Base-by-base conservation (phyloP, 1,140 invertebrate species). In the Lamellibrachia luymesi region DNA sequence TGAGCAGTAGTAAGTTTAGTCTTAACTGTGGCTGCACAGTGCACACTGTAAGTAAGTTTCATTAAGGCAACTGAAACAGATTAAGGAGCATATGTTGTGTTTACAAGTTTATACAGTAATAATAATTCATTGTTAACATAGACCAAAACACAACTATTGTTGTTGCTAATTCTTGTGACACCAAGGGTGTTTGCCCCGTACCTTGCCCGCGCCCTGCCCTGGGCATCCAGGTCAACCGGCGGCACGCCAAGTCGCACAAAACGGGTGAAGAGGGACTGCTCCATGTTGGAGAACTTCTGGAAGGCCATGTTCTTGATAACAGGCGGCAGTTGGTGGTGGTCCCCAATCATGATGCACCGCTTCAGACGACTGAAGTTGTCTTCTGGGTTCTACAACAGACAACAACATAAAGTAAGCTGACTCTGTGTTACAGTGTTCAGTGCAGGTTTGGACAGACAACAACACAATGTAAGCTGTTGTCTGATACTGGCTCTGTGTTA, bases 241-340 rank as follows among this genome's bases (percentile, higher is more conserved):
- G 99, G 99, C 1, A 99, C 99, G 1, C 99, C 99, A 0, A 99
- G 97, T 25, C 99, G 97, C 1, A 99, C 99, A 95, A 99, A 98
- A 92, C 99, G 97, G 0, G 99, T 99, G 96, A 99, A 99, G 4
- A 99, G 97, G 56, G 98, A 99, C 96, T 99, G 99, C 95, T 99
- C 99, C 99, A 99, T 99, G 95, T 99, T 99, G 7, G 98, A 99
- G 96, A 99, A 99, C 96, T 99, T 99, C 96, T 99, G 99, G 96
- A 99, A 99, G 25, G 99, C 99, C 98, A 99, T 99, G 96, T 99
- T 99, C 96, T 99, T 99, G 80, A 99, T 99, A 13, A 99, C 99
- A 0, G 99, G 99, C 0, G 99, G 99, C 94, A 99, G 97, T 96
- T 99, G 99, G 96, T 99, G 98, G 96, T 99, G 99, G 97, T 99